Evolutionary conservation across 2,888 invertebrate species (phyloP).

Genomic region (Ametastegia equiseti): DNA sequence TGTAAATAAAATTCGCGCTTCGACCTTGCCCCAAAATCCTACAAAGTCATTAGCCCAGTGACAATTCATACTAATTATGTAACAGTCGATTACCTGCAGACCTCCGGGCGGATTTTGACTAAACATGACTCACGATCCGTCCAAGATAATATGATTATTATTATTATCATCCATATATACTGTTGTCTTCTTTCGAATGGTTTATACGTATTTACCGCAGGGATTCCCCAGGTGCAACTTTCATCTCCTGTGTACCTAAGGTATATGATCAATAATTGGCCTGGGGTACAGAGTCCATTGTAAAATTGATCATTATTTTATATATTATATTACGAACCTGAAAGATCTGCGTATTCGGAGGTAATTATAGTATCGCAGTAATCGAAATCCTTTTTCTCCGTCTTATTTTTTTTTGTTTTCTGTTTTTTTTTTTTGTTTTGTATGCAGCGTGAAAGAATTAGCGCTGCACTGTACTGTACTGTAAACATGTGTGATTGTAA

Average conservation of each 20-base stretch:
- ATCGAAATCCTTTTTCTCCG: constrained; percentile 8
- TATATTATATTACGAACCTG: neutral
- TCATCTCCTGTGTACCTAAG: too few relatives aligned
- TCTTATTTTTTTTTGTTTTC: neutral
- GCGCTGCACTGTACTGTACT: constrained; percentile 57
- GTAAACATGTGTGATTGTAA: constrained; percentile 71
- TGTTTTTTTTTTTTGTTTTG: neutral
- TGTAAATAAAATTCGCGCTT: constrained; percentile 3
- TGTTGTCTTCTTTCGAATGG: neutral
- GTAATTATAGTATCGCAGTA: neutral
- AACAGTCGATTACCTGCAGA: neutral
- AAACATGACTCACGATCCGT: neutral
- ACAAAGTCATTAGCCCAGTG: neutral
- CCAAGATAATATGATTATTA: neutral
- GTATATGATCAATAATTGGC: neutral
- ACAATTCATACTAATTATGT: constrained; percentile 15
- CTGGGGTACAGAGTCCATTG: neutral
- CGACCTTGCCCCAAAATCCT: neutral
- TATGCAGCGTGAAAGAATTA: neutral
- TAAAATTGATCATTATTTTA: constrained; percentile 14
- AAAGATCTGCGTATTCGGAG: constrained; percentile 11
- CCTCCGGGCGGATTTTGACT: neutral
- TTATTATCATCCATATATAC: neutral
- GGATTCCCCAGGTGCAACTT: neutral
- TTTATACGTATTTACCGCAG: neutral